Base-by-base conservation (phyloP, 1,140 invertebrate genomes). In the Drosophila erecta region DNA sequence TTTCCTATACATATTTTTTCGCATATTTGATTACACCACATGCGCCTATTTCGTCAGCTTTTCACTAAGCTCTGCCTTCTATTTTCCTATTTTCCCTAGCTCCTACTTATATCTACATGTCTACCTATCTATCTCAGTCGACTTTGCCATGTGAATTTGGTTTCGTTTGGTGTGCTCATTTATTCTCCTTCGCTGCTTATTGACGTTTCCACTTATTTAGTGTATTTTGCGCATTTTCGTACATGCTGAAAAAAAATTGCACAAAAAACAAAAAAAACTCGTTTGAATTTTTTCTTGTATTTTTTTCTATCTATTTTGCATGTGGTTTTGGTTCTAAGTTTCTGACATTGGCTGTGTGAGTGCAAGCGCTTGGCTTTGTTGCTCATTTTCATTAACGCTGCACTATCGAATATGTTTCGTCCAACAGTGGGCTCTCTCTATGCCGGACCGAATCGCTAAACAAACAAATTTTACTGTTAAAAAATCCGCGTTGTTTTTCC, bases 401-500 rank as follows among this genome's bases (percentile, higher is more conserved):
- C 83, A 76, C 54, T 44, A 72, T 71, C 69, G 54, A 50, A 74
- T 65, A 65, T 67, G 64, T 65, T 81, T 81, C 79, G 83, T 70
- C 80, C 81, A 86, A 86, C 78, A 87, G 83, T 89, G 53, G 64
- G 60, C 83, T 65, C 58, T 79, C 47, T 83, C 59, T 78, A 62
- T 81, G 43, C 57, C 37, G 44, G 35, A 70, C 66, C 30, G 50
- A 49, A 69, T 67, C 71, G 71, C 67, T 72, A 73, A 72, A 74
- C 83, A 87, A 87, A 89, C 84, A 87, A 83, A 87, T 83, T 87
- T 84, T 87, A 87, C 84, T 87, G 83, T 87, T 87, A 86, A 76
- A 71, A 84, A 58, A 57, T 33, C 15, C 35, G 12, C 12, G 35
- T 44, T 61, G 60, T 35, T 51, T 40, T 67, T 55, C 14, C 37